Evolutionary conservation across 1,140 invertebrate genomes (phyloP), one percentile per base, ranked within the genome.

Genomic region (Ceratina japonica): DNA sequence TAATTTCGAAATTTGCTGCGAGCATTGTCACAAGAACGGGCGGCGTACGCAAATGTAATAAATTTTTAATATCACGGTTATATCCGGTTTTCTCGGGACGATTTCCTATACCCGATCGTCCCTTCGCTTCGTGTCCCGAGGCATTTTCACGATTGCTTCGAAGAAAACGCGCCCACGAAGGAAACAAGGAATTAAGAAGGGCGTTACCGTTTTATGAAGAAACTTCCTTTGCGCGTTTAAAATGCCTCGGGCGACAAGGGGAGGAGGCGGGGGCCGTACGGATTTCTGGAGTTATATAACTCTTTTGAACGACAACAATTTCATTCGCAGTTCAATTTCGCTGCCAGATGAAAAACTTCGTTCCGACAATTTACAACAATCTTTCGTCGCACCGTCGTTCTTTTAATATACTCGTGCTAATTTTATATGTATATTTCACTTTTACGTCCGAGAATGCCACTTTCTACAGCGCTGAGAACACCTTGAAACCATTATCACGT

Each of bases 161-260:
- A 70, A 65, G 84, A 85, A 79, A 85, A 71, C 68, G 58, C 69
- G 64, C 72, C 44, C 82, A 52, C 74, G 74, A 81, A 82, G 83
- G 83, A 85, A 85, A 84, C 83, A 84, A 85, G 79, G 79, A 85
- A 85, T 85, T 85, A 85, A 84, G 82, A 72, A 68, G 79, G 83
- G 79, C 83, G 82, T 84, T 51, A 58, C 51, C 66, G 75, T 66
- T 84, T 81, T 81, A 85, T 72, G 71, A 77, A 75, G 80, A 85
- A 81, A 78, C 51, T 81, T 80, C 74, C 81, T 51, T 49, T 62
- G 37, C 69, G 64, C 56, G 70, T 62, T 75, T 58, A 61, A 62
- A 65, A 73, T 54, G 83, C 83, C 83, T 31, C 69, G 22, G 71
- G 79, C 78, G 16, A 58, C 66, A 56, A 54, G 3, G 15, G 20